Evolutionary conservation across 2,888 invertebrate species (phyloP).

Genomic region (Lepidochrysops patricia): DNA sequence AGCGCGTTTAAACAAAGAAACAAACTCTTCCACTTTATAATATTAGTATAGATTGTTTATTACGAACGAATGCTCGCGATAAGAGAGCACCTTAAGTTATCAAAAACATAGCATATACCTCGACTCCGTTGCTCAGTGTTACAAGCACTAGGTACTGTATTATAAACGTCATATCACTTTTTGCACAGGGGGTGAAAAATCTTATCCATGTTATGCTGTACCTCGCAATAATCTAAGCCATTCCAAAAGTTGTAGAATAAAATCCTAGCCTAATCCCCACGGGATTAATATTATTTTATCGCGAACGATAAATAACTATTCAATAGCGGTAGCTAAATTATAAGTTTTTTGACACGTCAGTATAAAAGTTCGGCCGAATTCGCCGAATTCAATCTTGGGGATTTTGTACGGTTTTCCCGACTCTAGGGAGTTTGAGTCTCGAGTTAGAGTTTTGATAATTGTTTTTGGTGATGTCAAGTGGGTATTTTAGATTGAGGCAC

Average conservation of each 20-base stretch:
- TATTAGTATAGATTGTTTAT: too few species aligned
- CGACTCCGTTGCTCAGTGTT: too few species aligned
- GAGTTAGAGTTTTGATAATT: constrained; percentile 14
- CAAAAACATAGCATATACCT: too few species aligned
- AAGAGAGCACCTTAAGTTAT: too few species aligned
- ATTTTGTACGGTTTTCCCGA: constrained; percentile 50
- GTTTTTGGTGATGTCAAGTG: background rate
- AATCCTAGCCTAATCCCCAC: constrained; percentile 64
- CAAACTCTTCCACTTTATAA: too few species aligned
- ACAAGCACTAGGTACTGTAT: too few species aligned
- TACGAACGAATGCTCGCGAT: too few species aligned
- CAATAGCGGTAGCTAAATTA: constrained; percentile 64
- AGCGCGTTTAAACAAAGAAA: too few species aligned
- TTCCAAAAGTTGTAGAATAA: constrained; percentile 63
- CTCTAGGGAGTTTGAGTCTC: constrained; percentile 26
- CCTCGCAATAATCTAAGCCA: constrained; percentile 50
- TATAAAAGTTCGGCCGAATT: constrained; percentile 58
- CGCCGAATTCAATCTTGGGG: constrained; percentile 65
- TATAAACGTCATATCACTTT: too few species aligned
- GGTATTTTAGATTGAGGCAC: too few species aligned
- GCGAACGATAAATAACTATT: constrained; percentile 71
- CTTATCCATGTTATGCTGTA: constrained; percentile 45
- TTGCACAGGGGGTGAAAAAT: constrained; percentile 23
- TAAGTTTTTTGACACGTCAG: constrained; percentile 68
- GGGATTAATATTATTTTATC: constrained; percentile 75